These are phyloP conservation scores for Pterostichus niger DNA, from an alignment of 2,888 invertebrate genomes.

Conservation along the genomic window DNA sequence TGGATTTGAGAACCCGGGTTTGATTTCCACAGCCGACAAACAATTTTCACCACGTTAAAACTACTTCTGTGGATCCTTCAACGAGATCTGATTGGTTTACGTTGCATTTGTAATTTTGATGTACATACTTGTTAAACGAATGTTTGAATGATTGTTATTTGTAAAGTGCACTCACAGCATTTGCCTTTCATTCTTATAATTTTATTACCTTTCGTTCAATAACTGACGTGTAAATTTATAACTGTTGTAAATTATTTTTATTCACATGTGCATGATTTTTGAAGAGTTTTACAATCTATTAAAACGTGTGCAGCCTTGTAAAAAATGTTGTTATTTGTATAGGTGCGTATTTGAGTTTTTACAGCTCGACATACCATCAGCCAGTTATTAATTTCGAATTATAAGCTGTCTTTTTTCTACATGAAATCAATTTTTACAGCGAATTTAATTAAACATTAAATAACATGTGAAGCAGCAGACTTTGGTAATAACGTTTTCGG, in stretches of 20 bases:
- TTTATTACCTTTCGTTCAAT: conserved; percentile 17
- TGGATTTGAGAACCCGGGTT: too few relatives aligned
- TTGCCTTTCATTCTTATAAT: not conserved
- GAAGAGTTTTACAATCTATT: conserved; percentile 24
- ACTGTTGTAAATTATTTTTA: conserved; percentile 40
- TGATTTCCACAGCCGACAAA: too few relatives aligned
- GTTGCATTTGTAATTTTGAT: too few relatives aligned
- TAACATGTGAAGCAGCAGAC: conserved; percentile 22
- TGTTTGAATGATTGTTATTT: not conserved
- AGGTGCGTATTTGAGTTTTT: conserved; percentile 28
- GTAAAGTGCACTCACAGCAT: not conserved
- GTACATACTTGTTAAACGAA: too few relatives aligned
- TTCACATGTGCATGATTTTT: conserved; percentile 18
- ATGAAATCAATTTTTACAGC: conserved; percentile 36
- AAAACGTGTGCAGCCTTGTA: conserved; percentile 11
- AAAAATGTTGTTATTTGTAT: conserved; percentile 9
- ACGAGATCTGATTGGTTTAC: too few relatives aligned
- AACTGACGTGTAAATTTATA: conserved; percentile 16
- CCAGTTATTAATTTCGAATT: conserved; percentile 44
- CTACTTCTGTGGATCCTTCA: too few relatives aligned
- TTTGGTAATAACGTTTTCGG: conserved; percentile 10
- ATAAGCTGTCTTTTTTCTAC: conserved; percentile 37
- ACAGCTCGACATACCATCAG: conserved; percentile 4
- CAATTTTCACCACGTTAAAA: too few relatives aligned
- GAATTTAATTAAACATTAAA: conserved; percentile 41